These are phyloP conservation scores for Brachionus rotundiformis DNA, from an alignment of 1,140 invertebrate species.

Conservation along the genomic window DNA sequence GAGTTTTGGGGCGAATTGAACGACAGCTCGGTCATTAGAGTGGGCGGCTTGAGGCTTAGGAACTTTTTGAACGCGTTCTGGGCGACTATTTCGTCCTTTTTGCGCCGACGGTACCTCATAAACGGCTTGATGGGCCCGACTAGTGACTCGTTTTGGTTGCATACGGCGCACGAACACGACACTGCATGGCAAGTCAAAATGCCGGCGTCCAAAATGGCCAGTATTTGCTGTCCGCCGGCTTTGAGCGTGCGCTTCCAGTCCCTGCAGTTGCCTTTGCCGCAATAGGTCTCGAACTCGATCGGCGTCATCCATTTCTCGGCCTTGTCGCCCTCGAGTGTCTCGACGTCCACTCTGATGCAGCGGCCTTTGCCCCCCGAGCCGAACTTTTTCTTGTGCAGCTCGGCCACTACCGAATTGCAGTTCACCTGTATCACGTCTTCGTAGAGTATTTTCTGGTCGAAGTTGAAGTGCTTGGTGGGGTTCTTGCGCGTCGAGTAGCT, in stretches of 20 bases:
- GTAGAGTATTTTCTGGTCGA: slow-evolving; percentile 35
- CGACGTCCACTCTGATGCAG: slow-evolving; percentile 2
- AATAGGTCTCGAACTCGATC: slow-evolving; percentile 50
- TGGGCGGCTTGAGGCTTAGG: slow-evolving; percentile 47
- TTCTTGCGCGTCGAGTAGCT: slow-evolving; percentile 7
- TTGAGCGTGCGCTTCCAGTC: slow-evolving; percentile 50
- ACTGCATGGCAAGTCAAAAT: slow-evolving; percentile 50
- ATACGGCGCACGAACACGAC: slow-evolving; percentile 37
- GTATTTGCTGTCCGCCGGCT: slow-evolving; percentile 25
- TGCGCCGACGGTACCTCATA: slow-evolving; percentile 6
- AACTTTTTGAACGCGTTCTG: slow-evolving; percentile 49
- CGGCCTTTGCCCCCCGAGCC: slow-evolving; percentile 46
- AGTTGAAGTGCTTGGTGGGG: slow-evolving; percentile 31
- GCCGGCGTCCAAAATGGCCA: not conserved
- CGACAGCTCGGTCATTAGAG: not conserved
- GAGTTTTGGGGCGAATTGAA: slow-evolving; percentile 26
- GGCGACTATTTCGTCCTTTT: slow-evolving; percentile 49
- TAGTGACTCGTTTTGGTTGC: slow-evolving; percentile 45
- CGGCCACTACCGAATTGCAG: slow-evolving; percentile 20
- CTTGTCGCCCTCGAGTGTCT: not conserved
- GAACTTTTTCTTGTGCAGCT: slow-evolving; percentile 45
- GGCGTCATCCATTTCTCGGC: slow-evolving; percentile 45
- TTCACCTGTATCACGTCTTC: slow-evolving; percentile 30
- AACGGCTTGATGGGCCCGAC: slow-evolving; percentile 40
- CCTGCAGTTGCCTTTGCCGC: slow-evolving; percentile 37